Evolutionary conservation across 2,888 invertebrate species (phyloP), one percentile per base, ranked within the genome.

Genomic region (Hesperia comma): DNA sequence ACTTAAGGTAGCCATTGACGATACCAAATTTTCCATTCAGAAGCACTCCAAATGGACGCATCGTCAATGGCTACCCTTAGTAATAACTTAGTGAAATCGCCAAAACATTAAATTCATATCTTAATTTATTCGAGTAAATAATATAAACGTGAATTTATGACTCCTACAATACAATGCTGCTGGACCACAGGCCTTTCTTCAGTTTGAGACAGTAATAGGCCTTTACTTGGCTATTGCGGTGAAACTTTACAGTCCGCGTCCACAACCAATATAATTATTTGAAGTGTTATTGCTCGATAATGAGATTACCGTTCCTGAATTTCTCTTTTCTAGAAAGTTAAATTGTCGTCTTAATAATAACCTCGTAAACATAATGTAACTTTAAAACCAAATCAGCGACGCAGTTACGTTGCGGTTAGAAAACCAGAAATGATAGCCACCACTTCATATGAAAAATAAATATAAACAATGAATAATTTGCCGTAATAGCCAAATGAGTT

Each of bases 241-340:
- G 63, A 64, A 64, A 64, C 40, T 58, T 19, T 8, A 61, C 49
- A 32, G 57, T 46, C 46, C 56, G 56, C 56, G 62, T 51, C 64
- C 40, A 63, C 56, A 21, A 41, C 43, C 51, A 51, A 53, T 43
- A 64, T 64, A 64, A 60, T 64, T 64, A 66, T 67, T 54, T 41
- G 37, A 67, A 67, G 60, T 61, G 61, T 67, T 67, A 67, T 61
- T 67, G 60, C 66, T 67, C 55, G 21, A 66, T 67, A 67, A 67
- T 67, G 60, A 67, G 60, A 43, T 26, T 67, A 46, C 21, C 66
- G 61, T 55, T 67, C 66, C 66, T 17, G 66, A 61, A 61, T 67
- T 67, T 67, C 67, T 55, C 67, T 67, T 60, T 66, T n/a, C 43
- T 67, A 67, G 67, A 67, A 67, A 67, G 67, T 21, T 54, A 67